Conservation (phyloP, 2,113 vertebrate genomes). For the Salminus brasiliensis region DNA sequence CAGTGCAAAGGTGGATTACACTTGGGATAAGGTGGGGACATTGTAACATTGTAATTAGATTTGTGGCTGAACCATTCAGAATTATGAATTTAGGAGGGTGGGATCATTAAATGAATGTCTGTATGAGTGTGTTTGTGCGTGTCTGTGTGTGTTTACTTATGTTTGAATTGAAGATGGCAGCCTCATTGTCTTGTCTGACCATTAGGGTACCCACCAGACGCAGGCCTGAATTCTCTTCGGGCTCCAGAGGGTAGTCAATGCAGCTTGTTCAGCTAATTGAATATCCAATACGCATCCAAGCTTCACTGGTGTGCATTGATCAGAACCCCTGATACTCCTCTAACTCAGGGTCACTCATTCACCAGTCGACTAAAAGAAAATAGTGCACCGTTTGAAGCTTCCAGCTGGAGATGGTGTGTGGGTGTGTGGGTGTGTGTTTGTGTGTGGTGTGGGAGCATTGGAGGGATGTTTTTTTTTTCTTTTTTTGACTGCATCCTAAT, state of each 20-base stretch:
- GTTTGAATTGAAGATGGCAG: neutral
- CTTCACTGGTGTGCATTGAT: constrained; percentile 30
- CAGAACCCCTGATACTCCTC: constrained; percentile 12
- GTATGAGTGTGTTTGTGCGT: neutral
- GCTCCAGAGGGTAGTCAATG: neutral
- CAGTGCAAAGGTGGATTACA: no score
- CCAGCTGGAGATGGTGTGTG: neutral
- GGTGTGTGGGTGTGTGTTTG: neutral
- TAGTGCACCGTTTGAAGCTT: neutral
- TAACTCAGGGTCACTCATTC: neutral
- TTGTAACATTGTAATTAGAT: no score
- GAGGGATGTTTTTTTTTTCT: neutral
- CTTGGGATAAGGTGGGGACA: no score
- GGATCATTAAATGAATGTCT: neutral
- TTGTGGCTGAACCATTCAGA: no score
- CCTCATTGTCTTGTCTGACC: neutral
- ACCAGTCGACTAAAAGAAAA: neutral
- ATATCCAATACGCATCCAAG: constrained; percentile 49
- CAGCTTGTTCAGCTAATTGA: constrained; percentile 44
- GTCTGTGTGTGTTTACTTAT: neutral
- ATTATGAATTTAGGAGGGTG: no score
- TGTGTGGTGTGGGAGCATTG: neutral
- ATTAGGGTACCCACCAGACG: neutral
- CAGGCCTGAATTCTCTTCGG: neutral
- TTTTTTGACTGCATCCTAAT: neutral